Evolutionary conservation across 2,888 invertebrate genomes (phyloP), one percentile per base, ranked within the genome.

Genomic region (Phalangium opilio): DNA sequence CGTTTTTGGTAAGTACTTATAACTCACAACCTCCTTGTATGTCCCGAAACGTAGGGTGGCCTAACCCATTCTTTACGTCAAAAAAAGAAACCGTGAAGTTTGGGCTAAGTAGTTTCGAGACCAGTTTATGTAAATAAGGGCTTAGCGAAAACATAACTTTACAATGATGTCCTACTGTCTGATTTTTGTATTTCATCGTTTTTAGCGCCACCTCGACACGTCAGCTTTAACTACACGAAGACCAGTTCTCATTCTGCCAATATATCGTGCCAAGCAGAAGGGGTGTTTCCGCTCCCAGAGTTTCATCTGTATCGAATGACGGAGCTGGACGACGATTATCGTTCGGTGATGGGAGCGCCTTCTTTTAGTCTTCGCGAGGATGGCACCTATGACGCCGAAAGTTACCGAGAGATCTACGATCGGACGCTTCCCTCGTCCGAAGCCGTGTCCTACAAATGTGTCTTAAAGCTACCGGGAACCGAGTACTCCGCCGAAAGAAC

Each of bases 1-100:
- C 35, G 57, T 59, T 8, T 58, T 57, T 33, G 54, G 58, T 58
- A 49, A 53, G 57, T 47, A 10, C 38, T 14, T 18, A 38, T n/a
- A n/a, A 14, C n/a, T n/a, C n/a, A n/a, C n/a, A n/a, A n/a, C n/a
- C n/a, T n/a, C n/a, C n/a, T n/a, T n/a, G n/a, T n/a, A n/a, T n/a
- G n/a, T n/a, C n/a, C n/a, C n/a, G n/a, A n/a, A n/a, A n/a, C n/a
- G n/a, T n/a, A n/a, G n/a, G n/a, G n/a, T n/a, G n/a, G n/a, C n/a
- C n/a, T n/a, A n/a, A n/a, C n/a, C n/a, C n/a, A n/a, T n/a, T n/a
- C n/a, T n/a, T n/a, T n/a, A n/a, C n/a, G n/a, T n/a, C n/a, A n/a
- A n/a, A n/a, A n/a, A n/a, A n/a, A n/a, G n/a, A n/a, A n/a, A n/a
- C n/a, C n/a, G n/a, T n/a, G n/a, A n/a, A n/a, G n/a, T n/a, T n/a